Conservation (phyloP, 2,113 vertebrate genomes). For the Cepphus grylle region DNA sequence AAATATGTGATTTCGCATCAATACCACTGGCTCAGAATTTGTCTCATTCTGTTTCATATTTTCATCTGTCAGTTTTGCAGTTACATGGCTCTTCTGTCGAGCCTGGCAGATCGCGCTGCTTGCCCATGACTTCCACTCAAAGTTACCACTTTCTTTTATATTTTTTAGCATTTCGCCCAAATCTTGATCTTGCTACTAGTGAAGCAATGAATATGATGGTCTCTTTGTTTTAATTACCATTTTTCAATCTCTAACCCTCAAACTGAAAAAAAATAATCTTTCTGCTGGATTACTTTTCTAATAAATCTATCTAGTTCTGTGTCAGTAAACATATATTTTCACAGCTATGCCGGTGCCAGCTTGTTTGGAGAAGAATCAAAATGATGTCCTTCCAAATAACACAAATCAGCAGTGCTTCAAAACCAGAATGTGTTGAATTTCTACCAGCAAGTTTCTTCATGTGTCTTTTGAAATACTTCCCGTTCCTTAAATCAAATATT, state of each 20-base stretch:
- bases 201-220: background rate
- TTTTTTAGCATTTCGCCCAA: background rate
- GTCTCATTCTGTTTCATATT: background rate
- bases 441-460: background rate
- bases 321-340: background rate
- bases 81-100: background rate
- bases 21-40: background rate
- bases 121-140: background rate
- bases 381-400: background rate
- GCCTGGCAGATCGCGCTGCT: background rate
- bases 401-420: background rate
- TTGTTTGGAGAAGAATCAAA: slow-evolving; percentile 6
- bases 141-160: background rate
- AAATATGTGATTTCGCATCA: background rate
- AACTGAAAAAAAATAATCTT: background rate
- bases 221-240: background rate
- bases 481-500: background rate
- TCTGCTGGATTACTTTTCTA: background rate
- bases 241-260: background rate
- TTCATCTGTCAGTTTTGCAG: background rate
- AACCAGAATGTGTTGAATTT: background rate
- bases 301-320: background rate
- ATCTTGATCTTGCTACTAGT: background rate
- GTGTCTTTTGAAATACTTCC: background rate
- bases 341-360: background rate